Percentiles rank a stretch among this genome's conserved stretches.
phyloP scores from a whole-genome alignment of 2,888 invertebrate species.

The Notodonta ziczac region DNA sequence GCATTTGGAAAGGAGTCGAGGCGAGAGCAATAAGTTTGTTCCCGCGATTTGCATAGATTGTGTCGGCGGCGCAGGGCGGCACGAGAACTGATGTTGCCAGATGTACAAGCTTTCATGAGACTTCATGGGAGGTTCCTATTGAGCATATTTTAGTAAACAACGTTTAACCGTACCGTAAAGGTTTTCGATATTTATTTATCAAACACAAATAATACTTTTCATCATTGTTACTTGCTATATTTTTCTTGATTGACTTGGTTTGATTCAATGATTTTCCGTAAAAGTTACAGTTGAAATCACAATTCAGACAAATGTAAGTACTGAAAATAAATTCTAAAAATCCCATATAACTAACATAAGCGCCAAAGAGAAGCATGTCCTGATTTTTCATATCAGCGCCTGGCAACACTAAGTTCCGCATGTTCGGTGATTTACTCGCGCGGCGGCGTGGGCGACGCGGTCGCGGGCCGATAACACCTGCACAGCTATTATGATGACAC shows the following conservation, averaged over 20 bases:
- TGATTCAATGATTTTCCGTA: too few relatives aligned
- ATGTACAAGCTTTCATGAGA: background rate
- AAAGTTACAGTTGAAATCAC: too few relatives aligned
- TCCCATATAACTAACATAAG: too few relatives aligned
- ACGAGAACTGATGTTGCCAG: constrained; percentile 22
- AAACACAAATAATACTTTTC: too few relatives aligned
- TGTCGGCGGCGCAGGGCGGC: constrained; percentile 47
- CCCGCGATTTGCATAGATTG: constrained; percentile 82
- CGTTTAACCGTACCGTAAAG: too few relatives aligned
- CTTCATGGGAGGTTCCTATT: too few relatives aligned
- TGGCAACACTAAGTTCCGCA: constrained; percentile 22
- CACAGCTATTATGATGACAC: constrained; percentile 41
- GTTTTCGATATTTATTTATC: too few relatives aligned
- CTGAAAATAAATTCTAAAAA: too few relatives aligned
- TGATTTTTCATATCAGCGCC: background rate
- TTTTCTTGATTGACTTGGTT: too few relatives aligned
- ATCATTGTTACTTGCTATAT: too few relatives aligned
- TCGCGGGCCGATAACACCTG: constrained; percentile 54
- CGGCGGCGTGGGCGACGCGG: constrained; percentile 51
- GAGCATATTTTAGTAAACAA: too few relatives aligned
- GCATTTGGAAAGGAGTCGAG: constrained; percentile 83
- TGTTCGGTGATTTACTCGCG: constrained; percentile 72
- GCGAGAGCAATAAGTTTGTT: constrained; percentile 83
- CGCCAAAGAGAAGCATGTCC: background rate
- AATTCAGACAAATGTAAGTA: too few relatives aligned